Percentiles rank a stretch among this genome's conserved stretches.
These are phyloP conservation scores for Hystrix brachyura DNA, from an alignment of 2,113 vertebrate species.

Conservation along the genomic window DNA sequence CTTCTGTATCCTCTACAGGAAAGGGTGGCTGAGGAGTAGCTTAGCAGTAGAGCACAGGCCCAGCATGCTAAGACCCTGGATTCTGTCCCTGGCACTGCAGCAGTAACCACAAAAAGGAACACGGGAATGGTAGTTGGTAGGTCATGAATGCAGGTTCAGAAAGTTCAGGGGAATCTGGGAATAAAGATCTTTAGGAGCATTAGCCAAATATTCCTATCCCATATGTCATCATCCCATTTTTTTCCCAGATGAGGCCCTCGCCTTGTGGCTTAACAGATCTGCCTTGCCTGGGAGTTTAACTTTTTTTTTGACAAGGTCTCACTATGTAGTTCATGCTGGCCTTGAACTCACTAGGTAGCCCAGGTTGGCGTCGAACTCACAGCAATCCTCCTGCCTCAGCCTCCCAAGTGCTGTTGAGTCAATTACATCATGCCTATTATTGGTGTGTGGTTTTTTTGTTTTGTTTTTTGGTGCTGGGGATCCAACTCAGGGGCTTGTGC, in stretches of 20 bases:
- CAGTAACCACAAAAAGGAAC: background rate
- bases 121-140: background rate
- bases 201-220: background rate
- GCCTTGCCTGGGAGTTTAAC: constrained; percentile 21
- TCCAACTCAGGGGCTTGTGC: too few relatives aligned
- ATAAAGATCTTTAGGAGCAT: background rate
- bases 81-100: background rate
- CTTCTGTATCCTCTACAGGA: background rate
- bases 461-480: too few relatives aligned
- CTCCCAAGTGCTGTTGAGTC: too few relatives aligned
- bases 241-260: background rate
- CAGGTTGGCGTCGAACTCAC: too few relatives aligned
- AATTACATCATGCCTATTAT: too few relatives aligned
- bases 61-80: background rate
- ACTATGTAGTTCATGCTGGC: too few relatives aligned
- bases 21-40: background rate
- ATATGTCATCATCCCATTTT: background rate
- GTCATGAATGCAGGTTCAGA: background rate
- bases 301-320: background rate
- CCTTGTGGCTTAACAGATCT: background rate
- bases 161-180: background rate
- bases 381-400: too few relatives aligned
- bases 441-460: too few relatives aligned
- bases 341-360: too few relatives aligned
- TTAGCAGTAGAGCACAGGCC: background rate